Conservation (phyloP, 2,888 invertebrate genomes). For the Trimorus sp. region DNA sequence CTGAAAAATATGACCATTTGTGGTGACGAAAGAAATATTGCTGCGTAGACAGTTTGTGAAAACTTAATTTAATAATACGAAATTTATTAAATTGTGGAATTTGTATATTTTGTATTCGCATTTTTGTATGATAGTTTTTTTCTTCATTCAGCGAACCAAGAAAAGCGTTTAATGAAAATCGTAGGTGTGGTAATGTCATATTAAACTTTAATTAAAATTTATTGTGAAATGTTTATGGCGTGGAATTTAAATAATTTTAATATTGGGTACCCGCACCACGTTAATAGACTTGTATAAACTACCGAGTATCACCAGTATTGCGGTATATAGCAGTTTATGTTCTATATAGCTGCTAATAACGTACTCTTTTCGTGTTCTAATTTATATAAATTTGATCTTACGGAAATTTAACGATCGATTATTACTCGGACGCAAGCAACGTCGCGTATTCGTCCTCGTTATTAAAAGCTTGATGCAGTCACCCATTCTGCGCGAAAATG, state of each 20-base stretch:
- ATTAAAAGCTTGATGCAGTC: constrained; percentile 8
- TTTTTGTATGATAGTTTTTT: too few species aligned
- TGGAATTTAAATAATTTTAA: constrained; percentile 17
- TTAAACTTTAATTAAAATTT: not conserved
- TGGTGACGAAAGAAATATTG: too few species aligned
- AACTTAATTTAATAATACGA: too few species aligned
- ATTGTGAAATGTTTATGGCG: not conserved
- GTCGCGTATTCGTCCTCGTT: constrained; percentile 22
- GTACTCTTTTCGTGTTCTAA: constrained; percentile 21
- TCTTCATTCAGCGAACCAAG: too few species aligned
- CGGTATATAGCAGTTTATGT: constrained; percentile 6
- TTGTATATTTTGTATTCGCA: too few species aligned
- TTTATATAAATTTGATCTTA: constrained; percentile 29
- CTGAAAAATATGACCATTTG: too few species aligned
- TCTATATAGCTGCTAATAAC: constrained; percentile 14
- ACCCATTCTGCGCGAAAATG: not conserved
- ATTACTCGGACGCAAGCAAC: constrained; percentile 8
- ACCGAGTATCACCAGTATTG: constrained; percentile 6
- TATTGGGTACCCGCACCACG: not conserved
- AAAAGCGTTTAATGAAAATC: too few species aligned
- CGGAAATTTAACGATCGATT: constrained; percentile 33
- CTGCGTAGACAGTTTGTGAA: too few species aligned
- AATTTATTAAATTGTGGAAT: too few species aligned
- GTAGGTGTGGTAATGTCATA: not conserved
- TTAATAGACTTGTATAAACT: constrained; percentile 19